phyloP scores from a whole-genome alignment of 2,888 invertebrate species.

The Pseudoips prasinana region DNA sequence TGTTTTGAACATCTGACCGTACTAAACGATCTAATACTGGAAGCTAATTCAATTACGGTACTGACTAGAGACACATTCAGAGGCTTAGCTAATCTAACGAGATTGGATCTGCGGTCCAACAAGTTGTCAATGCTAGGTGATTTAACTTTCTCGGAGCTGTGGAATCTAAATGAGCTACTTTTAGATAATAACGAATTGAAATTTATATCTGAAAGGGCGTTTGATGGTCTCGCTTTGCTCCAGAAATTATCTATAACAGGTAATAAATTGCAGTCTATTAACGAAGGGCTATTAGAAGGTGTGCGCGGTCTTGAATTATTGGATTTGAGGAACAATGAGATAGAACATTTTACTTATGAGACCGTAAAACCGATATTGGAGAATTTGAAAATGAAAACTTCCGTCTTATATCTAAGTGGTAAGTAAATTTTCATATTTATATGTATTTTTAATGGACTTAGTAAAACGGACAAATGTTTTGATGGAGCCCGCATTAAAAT shows the following conservation, averaged over 20 bases:
- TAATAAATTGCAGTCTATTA: constrained; percentile 88
- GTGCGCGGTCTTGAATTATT: constrained; percentile 88
- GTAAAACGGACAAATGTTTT: too few species aligned
- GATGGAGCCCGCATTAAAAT: too few species aligned
- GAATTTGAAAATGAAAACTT: constrained; percentile 84
- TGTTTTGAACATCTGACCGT: constrained; percentile 89
- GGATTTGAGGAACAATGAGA: constrained; percentile 89
- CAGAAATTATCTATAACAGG: constrained; percentile 88
- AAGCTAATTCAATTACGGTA: constrained; percentile 87
- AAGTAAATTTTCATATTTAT: too few species aligned
- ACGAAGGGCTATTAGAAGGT: constrained; percentile 87
- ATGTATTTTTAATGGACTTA: too few species aligned
- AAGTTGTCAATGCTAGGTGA: constrained; percentile 90
- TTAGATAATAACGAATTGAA: constrained; percentile 87
- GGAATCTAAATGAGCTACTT: constrained; percentile 86
- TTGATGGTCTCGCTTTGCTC: constrained; percentile 88
- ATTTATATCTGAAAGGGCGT: constrained; percentile 88
- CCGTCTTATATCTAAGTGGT: constrained; percentile 74
- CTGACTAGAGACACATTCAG: constrained; percentile 89
- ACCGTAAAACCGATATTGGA: constrained; percentile 88
- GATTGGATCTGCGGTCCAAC: constrained; percentile 89
- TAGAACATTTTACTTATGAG: constrained; percentile 88
- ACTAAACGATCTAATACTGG: constrained; percentile 90
- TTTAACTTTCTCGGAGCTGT: constrained; percentile 89
- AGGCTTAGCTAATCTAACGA: constrained; percentile 87